These are phyloP conservation scores for Actinia tenebrosa DNA, from an alignment of 64 coral and sea anemone genomes.

Conservation along the genomic window DNA sequence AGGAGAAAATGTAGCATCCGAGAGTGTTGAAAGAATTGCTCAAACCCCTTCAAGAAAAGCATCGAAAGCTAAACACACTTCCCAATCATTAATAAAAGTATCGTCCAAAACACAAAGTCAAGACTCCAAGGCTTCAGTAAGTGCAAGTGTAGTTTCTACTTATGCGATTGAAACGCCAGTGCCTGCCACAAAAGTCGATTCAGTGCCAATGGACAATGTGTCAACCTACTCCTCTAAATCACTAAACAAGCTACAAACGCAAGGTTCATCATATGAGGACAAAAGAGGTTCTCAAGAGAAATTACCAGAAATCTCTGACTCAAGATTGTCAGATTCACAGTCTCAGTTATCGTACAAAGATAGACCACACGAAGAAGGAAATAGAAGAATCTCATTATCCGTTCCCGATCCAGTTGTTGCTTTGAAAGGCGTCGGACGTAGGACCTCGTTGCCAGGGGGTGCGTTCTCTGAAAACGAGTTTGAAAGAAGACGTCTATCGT, in stretches of 20 bases:
- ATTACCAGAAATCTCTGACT: background rate
- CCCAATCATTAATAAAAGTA: background rate
- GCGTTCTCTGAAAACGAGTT: background rate
- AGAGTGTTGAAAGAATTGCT: background rate
- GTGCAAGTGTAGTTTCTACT: background rate
- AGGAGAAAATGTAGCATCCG: background rate
- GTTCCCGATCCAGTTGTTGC: slow-evolving; percentile 8
- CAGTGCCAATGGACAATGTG: background rate
- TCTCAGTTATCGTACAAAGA: background rate
- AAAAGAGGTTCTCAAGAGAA: background rate
- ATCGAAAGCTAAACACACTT: background rate
- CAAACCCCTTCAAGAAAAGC: background rate
- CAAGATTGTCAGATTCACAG: background rate
- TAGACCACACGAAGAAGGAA: background rate
- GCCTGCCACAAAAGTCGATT: background rate
- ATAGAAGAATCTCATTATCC: background rate
- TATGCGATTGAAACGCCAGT: background rate
- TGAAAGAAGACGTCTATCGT: background rate
- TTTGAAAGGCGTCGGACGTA: background rate
- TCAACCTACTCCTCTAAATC: background rate
- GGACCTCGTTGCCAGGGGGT: background rate
- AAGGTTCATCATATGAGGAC: background rate
- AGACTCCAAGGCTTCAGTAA: background rate
- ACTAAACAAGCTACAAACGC: background rate
- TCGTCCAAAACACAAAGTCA: background rate